phyloP scores from a whole-genome alignment of 1,140 invertebrate species.

The Brachionus manjavacas region DNA sequence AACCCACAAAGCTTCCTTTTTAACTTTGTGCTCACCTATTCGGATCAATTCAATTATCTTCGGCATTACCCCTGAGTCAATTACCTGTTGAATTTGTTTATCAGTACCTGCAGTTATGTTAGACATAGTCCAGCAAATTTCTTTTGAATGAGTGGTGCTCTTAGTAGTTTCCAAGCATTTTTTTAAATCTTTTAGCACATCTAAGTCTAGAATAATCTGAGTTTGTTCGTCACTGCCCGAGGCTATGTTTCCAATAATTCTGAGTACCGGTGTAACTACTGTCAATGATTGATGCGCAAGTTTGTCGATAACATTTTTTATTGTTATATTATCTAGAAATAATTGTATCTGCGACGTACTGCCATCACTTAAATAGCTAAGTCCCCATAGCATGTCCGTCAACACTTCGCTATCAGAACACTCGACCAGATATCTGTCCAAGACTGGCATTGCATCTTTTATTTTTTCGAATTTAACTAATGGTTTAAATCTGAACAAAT shows the following conservation, averaged over 20 bases:
- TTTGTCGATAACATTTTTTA: slow-evolving; percentile 85
- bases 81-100: slow-evolving; percentile 90
- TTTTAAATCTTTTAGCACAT: slow-evolving; percentile 84
- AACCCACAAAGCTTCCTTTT: slow-evolving; percentile 57
- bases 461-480: slow-evolving; percentile 66
- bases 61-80: slow-evolving; percentile 88
- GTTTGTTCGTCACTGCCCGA: slow-evolving; percentile 57
- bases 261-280: slow-evolving; percentile 49
- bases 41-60: slow-evolving; percentile 71
- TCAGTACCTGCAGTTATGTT: slow-evolving; percentile 95
- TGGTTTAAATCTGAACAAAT: slow-evolving; percentile 85
- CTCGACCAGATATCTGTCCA: slow-evolving; percentile 87
- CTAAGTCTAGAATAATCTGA: slow-evolving; percentile 60
- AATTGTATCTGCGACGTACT: slow-evolving; percentile 93
- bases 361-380: slow-evolving; percentile 97
- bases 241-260: slow-evolving; percentile 58
- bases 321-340: slow-evolving; percentile 91
- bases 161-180: slow-evolving; percentile 79
- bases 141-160: slow-evolving; percentile 72
- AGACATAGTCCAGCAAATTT: slow-evolving; percentile 97
- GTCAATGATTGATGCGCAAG: slow-evolving; percentile 59
- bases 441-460: slow-evolving; percentile 82
- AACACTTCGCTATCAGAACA: slow-evolving; percentile 85
- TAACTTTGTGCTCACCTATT: slow-evolving; percentile 54
- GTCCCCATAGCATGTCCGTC: slow-evolving; percentile 94